Evolutionary conservation across 1,140 invertebrate species (phyloP).

Genomic region (Bombus picipes): DNA sequence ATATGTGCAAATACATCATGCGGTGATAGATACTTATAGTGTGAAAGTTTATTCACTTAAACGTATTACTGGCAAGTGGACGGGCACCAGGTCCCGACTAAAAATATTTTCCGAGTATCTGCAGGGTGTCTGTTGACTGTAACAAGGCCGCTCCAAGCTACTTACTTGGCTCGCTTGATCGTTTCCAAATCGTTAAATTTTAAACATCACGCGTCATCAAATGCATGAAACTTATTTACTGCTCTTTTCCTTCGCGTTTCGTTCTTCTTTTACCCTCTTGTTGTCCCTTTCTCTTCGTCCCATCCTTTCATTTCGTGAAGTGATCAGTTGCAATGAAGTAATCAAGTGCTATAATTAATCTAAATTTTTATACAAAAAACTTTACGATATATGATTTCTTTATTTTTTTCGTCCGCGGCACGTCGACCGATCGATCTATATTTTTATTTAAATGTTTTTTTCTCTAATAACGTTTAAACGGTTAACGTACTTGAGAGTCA

Average conservation of each 20-base stretch:
- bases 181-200: neutral
- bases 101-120: conserved; percentile 7
- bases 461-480: conserved; percentile 2
- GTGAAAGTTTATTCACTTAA: conserved; percentile 20
- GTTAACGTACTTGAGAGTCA: conserved; percentile 22
- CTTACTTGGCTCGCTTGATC: conserved; percentile 11
- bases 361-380: conserved; percentile 25
- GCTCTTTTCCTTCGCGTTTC: neutral
- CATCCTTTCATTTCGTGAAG: neutral
- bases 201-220: neutral
- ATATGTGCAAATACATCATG: conserved; percentile 42
- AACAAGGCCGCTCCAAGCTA: conserved; percentile 44
- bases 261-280: neutral
- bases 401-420: neutral
- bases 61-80: conserved; percentile 27
- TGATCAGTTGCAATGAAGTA: conserved; percentile 12
- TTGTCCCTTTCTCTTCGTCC: neutral
- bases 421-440: neutral
- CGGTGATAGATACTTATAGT: conserved; percentile 19
- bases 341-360: conserved; percentile 13
- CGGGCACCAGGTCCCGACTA: conserved; percentile 1
- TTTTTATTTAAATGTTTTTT: neutral
- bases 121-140: conserved; percentile 14
- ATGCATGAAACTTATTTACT: neutral
- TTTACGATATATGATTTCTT: neutral